phyloP scores from a whole-genome alignment of 2,888 invertebrate species.

The Volucella bombylans region DNA sequence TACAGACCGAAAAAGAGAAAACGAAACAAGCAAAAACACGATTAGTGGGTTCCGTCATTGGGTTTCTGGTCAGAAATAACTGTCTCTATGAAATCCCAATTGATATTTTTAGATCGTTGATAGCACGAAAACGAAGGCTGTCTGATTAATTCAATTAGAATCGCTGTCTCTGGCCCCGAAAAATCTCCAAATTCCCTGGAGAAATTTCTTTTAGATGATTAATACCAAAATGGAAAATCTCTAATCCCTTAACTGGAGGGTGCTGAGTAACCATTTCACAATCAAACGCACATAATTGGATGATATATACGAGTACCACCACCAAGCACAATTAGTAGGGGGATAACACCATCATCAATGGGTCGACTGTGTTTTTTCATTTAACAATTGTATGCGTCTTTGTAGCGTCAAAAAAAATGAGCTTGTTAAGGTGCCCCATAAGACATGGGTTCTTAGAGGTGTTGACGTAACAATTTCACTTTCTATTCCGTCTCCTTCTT shows the following conservation, averaged over 20 bases:
- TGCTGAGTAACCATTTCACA: slow-evolving; percentile 57
- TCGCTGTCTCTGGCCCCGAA: slow-evolving; percentile 7
- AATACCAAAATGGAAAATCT: slow-evolving; percentile 33
- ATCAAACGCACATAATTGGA: slow-evolving; percentile 30
- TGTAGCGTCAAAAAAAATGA: neutral
- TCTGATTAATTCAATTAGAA: slow-evolving; percentile 60
- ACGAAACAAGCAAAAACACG: neutral
- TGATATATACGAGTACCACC: neutral
- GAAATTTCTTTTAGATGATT: slow-evolving; percentile 43
- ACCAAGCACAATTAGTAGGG: slow-evolving; percentile 4
- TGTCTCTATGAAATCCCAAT: slow-evolving; percentile 44
- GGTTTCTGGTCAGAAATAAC: slow-evolving; percentile 49
- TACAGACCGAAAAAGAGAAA: neutral
- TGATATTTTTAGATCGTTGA: slow-evolving; percentile 62
- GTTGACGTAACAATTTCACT: slow-evolving; percentile 71
- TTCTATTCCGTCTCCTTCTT: slow-evolving; percentile 40
- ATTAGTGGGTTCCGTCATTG: slow-evolving; percentile 32
- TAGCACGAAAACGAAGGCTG: neutral
- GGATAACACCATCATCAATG: slow-evolving; percentile 10
- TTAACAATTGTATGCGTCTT: neutral
- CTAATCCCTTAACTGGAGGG: slow-evolving; percentile 52
- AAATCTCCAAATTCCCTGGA: slow-evolving; percentile 1
- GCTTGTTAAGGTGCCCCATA: slow-evolving; percentile 31
- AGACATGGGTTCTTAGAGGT: slow-evolving; percentile 64
- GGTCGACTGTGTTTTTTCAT: slow-evolving; percentile 13